phyloP scores from a whole-genome alignment of 2,797 vertebrate genomes.

The Lagorchestes hirsutus region DNA sequence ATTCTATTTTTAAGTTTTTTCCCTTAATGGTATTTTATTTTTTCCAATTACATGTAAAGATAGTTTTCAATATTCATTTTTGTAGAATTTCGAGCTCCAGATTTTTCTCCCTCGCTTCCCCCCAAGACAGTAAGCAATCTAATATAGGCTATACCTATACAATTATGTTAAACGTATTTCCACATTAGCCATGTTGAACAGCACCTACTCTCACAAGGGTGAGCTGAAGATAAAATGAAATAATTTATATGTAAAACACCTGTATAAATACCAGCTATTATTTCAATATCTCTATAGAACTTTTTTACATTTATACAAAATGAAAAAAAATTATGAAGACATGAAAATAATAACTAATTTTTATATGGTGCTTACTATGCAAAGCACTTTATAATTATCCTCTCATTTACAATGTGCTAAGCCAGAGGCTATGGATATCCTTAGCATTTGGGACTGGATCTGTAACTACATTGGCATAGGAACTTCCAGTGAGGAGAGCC shows the following conservation, averaged over 20 bases:
- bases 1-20: neutral
- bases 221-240: neutral
- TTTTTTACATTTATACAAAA: neutral
- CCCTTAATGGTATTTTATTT: no score
- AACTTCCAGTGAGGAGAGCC: neutral
- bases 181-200: neutral
- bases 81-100: no score
- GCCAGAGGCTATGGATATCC: neutral
- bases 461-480: neutral
- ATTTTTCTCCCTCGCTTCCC: no score
- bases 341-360: neutral
- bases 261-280: neutral
- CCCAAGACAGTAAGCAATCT: no score
- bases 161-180: no score
- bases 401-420: neutral
- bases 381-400: neutral
- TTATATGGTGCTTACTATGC: neutral
- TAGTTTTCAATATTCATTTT: no score
- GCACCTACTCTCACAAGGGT: neutral
- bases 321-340: neutral
- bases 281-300: neutral
- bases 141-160: no score
- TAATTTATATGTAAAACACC: neutral
- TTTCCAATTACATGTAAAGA: no score
- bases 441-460: neutral